Evolutionary conservation across 2,888 invertebrate genomes (phyloP), one percentile per base, ranked within the genome.

Genomic region (Dyspetes luteomarginatus): DNA sequence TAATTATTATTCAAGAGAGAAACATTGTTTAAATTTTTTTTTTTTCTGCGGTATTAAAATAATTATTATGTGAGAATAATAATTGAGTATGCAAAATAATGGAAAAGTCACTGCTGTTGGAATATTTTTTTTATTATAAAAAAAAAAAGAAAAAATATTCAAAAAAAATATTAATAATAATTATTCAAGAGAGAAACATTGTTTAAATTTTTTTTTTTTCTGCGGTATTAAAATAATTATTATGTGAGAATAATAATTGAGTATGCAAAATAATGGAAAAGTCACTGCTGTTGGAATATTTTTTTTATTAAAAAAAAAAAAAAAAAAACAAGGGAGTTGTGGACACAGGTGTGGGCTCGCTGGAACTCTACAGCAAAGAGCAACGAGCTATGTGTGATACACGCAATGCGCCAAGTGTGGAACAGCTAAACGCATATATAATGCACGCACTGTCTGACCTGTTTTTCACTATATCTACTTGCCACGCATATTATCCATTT

Each of bases 321-420:
- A 4, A 7, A 17, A 4, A 48, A 48, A 15, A 48, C 9, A 48
- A 28, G 36, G 12, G 15, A 75, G 24, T 28, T 50, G 67, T 65
- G 65, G 67, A 75, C 75, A 75, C 75, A 75, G 75, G 75, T 75
- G 74, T 24, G 67, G 48, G n/a, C 60, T 75, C 26, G 24, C 55
- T 50, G 50, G 58, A 69, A 52, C 1, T 60, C 50, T n/a, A n/a
- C 26, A 60, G 43, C 41, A 52, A 26, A 28, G 55, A 60, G 50
- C 28, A 15, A 4, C 3, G 9, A 52, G n/a, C n/a, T 56, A 67
- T 58, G 24, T 26, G 36, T 9, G 26, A 26, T 36, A 24, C 36
- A 48, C 56, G 30, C 74, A 12, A n/a, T n/a, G n/a, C n/a, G 36
- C 9, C 36, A 4, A 36, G n/a, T n/a, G n/a, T n/a, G 36, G 36